These are phyloP conservation scores for Dinoponera quadriceps DNA, from an alignment of 1,140 invertebrate genomes.

Conservation along the genomic window DNA sequence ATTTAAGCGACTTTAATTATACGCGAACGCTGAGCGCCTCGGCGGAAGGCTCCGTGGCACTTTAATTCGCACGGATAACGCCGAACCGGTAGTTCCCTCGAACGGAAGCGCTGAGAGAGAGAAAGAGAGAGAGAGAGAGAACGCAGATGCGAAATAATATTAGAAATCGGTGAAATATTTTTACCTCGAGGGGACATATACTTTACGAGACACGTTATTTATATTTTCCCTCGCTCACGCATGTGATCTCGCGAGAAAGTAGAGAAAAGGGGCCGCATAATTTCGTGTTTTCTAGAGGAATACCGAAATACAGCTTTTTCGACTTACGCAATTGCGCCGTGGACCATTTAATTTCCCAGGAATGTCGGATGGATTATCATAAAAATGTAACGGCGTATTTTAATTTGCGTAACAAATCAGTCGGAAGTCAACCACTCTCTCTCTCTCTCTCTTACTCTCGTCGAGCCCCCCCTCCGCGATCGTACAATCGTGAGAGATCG, in stretches of 20 bases:
- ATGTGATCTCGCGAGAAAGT: neutral
- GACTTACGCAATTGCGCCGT: neutral
- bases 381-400: neutral
- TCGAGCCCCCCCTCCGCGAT: too few species aligned
- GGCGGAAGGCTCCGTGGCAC: neutral
- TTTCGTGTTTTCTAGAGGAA: neutral
- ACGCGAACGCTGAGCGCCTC: constrained; percentile 8
- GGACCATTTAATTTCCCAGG: neutral
- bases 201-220: too few species aligned
- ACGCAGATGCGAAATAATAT: too few species aligned
- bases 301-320: neutral
- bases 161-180: too few species aligned
- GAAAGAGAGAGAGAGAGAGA: too few species aligned
- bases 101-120: too few species aligned
- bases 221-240: neutral
- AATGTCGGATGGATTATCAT: neutral
- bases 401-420: neutral
- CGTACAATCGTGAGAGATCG: neutral
- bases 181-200: too few species aligned
- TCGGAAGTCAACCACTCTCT: neutral
- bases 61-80: neutral
- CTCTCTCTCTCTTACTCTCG: too few species aligned
- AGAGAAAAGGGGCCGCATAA: neutral
- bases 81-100: constrained; percentile 1
- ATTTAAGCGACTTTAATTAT: constrained; percentile 44